These are phyloP conservation scores for Montipora cactus DNA, from an alignment of 64 coral and sea anemone species.

Conservation along the genomic window DNA sequence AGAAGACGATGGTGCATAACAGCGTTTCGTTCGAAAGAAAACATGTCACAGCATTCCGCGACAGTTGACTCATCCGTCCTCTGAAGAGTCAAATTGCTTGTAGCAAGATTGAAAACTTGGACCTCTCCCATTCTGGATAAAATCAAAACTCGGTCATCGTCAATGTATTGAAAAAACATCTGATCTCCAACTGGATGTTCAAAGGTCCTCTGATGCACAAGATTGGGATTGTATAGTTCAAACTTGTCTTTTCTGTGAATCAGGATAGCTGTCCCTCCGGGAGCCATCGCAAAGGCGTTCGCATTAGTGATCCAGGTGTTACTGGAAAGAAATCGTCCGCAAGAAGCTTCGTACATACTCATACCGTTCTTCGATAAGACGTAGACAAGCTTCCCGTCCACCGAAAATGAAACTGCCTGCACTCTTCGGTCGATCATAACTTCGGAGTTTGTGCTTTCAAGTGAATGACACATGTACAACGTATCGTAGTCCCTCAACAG, in stretches of 20 bases:
- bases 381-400: slow-evolving; percentile 58
- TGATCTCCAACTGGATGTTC: slow-evolving; percentile 45
- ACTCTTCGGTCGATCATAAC: slow-evolving; percentile 9
- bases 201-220: neutral
- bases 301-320: neutral
- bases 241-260: slow-evolving; percentile 23
- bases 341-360: slow-evolving; percentile 48
- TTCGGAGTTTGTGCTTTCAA: neutral
- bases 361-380: slow-evolving; percentile 45
- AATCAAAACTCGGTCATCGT: slow-evolving; percentile 33
- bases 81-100: neutral
- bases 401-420: slow-evolving; percentile 43
- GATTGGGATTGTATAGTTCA: slow-evolving; percentile 49
- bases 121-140: slow-evolving; percentile 53
- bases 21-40: slow-evolving; percentile 9
- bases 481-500: slow-evolving; percentile 42
- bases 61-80: neutral
- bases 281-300: slow-evolving; percentile 21
- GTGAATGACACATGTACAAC: slow-evolving; percentile 55
- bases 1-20: slow-evolving; percentile 28
- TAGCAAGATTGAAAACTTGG: slow-evolving; percentile 53
- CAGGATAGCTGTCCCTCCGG: slow-evolving; percentile 16
- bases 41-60: slow-evolving; percentile 47
- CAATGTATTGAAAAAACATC: slow-evolving; percentile 48
- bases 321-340: slow-evolving; percentile 4